Evolutionary conservation across 2,797 vertebrate genomes (phyloP), one percentile per base, ranked within the genome.

Genomic region (Pteropus rufus): DNA sequence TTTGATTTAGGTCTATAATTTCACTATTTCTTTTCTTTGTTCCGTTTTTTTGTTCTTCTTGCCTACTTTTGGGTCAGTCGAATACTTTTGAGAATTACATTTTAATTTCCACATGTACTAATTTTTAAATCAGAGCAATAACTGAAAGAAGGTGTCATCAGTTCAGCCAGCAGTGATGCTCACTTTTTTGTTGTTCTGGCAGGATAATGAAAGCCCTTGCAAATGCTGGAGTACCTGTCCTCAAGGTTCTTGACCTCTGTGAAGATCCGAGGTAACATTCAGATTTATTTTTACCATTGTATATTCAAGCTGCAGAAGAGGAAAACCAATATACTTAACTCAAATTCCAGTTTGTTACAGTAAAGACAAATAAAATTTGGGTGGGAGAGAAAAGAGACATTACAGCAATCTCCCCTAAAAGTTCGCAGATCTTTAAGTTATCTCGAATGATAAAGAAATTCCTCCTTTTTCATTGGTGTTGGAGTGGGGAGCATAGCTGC

Each of bases 191-290:
- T 98, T 89, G 0, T 92, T 64, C 95, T 95, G 88, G 56, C 97
- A 99, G 99, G 96, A 29, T 99, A 34, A 97, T 99, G 98, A 99
- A 99, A 96, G 98, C 98, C 24, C 98, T 99, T 29, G 94, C 95
- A 7, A 97, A 93, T 15, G 97, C 97, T 64, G 98, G 98, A 9
- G 91, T 99, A 83, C 99, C 99, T 89, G 99, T 99, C 41, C 99
- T 99, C 65, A 92, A 96, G 75, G 98, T 99, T 73, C 95, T 99
- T 60, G 96, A 97, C 56, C 97, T 99, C 70, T 99, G 99, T 10
- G 98, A 99, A 97, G 98, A 99, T 95, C 97, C 97, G 70, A 98
- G 99, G 99, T 99, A 96, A 98, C 72, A 29, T 60, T 83, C 34
- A 56, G 86, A 95, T 54, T 70, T 88, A 34, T 70, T 81, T 81